Evolutionary conservation across 2,888 invertebrate species (phyloP).

Genomic region (Phalera bucephala): DNA sequence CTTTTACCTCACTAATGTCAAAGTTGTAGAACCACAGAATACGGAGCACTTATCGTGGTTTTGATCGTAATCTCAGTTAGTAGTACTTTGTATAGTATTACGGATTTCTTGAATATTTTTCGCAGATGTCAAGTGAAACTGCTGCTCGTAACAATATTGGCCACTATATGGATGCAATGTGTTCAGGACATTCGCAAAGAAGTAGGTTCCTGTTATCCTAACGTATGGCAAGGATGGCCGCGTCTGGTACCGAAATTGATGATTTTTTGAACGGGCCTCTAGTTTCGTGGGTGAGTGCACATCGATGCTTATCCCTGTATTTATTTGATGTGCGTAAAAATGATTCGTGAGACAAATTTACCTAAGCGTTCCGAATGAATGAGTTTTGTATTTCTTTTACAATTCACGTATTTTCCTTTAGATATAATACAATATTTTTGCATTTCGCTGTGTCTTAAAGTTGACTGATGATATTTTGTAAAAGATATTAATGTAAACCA

Average conservation of each 20-base stretch:
- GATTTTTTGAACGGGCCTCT: slow-evolving; percentile 92
- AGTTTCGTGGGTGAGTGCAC: slow-evolving; percentile 91
- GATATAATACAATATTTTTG: neutral
- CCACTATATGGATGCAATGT: slow-evolving; percentile 62
- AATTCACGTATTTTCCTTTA: neutral
- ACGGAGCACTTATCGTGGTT: no score
- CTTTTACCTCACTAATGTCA: no score
- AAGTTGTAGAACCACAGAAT: no score
- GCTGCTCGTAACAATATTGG: slow-evolving; percentile 37
- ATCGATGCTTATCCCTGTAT: slow-evolving; percentile 62
- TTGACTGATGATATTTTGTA: slow-evolving; percentile 33
- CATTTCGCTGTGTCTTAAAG: slow-evolving; percentile 26
- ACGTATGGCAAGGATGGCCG: slow-evolving; percentile 79
- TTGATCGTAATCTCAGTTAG: no score
- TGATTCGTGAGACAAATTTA: slow-evolving; percentile 60
- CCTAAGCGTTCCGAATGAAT: slow-evolving; percentile 55
- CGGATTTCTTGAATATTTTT: slow-evolving; percentile 39
- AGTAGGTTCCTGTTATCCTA: slow-evolving; percentile 62
- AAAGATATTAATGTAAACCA: no score
- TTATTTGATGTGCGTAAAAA: slow-evolving; percentile 53
- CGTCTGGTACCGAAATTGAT: slow-evolving; percentile 89
- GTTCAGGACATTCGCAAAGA: slow-evolving; percentile 50
- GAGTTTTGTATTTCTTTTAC: slow-evolving; percentile 24
- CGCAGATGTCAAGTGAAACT: slow-evolving; percentile 64
- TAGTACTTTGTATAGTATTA: no score